These are phyloP conservation scores for Proteles cristata DNA, from an alignment of 2,113 vertebrate species.

Conservation along the genomic window DNA sequence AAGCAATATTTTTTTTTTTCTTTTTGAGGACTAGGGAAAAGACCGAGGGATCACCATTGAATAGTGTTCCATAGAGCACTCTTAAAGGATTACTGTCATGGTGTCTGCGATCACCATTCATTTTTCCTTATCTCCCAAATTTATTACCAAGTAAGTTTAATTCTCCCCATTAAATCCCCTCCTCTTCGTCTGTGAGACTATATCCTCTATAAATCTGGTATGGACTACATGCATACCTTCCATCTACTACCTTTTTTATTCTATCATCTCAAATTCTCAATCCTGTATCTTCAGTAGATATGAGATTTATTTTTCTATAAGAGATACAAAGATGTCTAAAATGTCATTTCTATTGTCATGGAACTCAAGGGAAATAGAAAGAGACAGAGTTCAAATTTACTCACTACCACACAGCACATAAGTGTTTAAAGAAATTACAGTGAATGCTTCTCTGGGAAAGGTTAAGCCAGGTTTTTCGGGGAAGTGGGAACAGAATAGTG, in stretches of 20 bases:
- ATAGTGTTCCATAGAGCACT: neutral
- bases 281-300: neutral
- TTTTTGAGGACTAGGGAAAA: neutral
- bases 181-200: neutral
- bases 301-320: neutral
- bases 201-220: neutral
- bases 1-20: neutral
- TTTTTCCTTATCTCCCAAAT: neutral
- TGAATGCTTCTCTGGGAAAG: neutral
- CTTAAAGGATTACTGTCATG: neutral
- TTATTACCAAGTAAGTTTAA: constrained; percentile 11
- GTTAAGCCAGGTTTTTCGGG: neutral
- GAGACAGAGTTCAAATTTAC: neutral
- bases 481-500: neutral
- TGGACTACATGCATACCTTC: neutral
- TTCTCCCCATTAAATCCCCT: neutral
- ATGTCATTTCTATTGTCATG: neutral
- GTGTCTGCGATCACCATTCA: neutral
- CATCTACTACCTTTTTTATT: neutral
- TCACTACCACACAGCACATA: neutral
- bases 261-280: neutral
- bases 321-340: neutral
- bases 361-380: neutral
- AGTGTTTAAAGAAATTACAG: neutral
- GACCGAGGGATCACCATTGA: neutral